Base-by-base conservation (phyloP, 2,888 invertebrate genomes). In the Heliconius sara region DNA sequence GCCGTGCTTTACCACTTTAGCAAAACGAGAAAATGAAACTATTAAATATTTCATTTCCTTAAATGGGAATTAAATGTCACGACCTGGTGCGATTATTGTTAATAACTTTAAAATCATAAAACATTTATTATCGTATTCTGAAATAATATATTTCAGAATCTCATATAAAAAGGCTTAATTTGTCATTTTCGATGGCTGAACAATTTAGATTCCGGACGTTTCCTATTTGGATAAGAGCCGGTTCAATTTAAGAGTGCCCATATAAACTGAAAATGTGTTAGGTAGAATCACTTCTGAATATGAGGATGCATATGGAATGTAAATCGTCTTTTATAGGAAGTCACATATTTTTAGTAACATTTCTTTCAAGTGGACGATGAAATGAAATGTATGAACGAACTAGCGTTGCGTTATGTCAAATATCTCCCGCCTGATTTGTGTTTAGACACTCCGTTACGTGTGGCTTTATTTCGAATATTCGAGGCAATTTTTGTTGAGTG, bases 211-310 rank as follows among this genome's bases (percentile, higher is more conserved):
- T 27, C 60, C 39, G 67, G 79, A 76, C 75, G 34, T 81, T 79
- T 81, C 75, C 77, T 67, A 79, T 81, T 81, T 63, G 75, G 75
- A 79, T 77, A 79, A 71, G 71, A 81, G 52, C 71, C 52, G 68
- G 77, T 79, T 78, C 79, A 77, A 81, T 81, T 79, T 77, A 67
- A 76, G 60, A 81, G 70, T 72, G 76, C 57, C 75, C 65, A 57
- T 78, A 81, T 76, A 70, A 27, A 75, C 71, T 81, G 71, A 66
- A 81, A 77, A 75, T 75, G 63, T 79, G 70, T 66, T 77, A 81
- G 68, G 75, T 66, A 52, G 80, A 80, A 78, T 80, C 66, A 66
- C 34, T 72, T 57, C 65, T 39, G 70, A 80, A 71, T 67, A 57
- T 76, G 43, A 76, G 43, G 52, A 63, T 12, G 74, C 65, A 60